Evolutionary conservation across 2,113 vertebrate species (phyloP), one percentile per base, ranked within the genome.

Genomic region (Burhinus oedicnemus): DNA sequence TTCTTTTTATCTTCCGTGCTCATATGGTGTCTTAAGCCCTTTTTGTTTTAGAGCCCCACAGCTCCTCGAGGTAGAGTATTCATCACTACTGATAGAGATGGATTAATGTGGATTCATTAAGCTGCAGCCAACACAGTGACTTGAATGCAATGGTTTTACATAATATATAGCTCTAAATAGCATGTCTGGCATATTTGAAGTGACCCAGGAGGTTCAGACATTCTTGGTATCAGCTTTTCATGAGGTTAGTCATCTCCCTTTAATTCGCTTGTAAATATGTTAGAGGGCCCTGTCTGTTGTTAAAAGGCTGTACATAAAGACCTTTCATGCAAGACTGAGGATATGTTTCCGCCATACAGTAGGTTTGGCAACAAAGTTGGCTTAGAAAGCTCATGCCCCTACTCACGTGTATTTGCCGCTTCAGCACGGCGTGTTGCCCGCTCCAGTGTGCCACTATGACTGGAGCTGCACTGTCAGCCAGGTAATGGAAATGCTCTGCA

Each of bases 91-190:
- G 91, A 91, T 87, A 94, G 83, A 72, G 82, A 82, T 75, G 93
- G 87, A 95, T 96, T 97, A 90, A 77, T 6, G 16, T 68, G 78
- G 84, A 81, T 95, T 96, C 84, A 87, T 94, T 95, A 97, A 96
- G 75, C 93, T 94, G 84, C 86, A 96, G 79, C 38, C 89, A 95
- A 79, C 62, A 40, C 38, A 81, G 61, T 77, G 94, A 34, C 71
- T 97, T 62, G 60, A 80, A 86, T 85, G 78, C 62, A 44, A 26
- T 60, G 64, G 12, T 77, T 96, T 95, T 91, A 62, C 78, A 86
- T 87, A 93, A 84, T 85, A 42, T 22, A 26, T 40, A 66, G 75
- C 70, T 75, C 58, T 85, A 87, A 93, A 72, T 29, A 94, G 91
- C 55, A 55, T 23, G 70, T 55, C 38, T 93, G 81, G 75, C 0